Evolutionary conservation across 2,797 vertebrate genomes (phyloP).

Genomic region (Naso thynnoides): DNA sequence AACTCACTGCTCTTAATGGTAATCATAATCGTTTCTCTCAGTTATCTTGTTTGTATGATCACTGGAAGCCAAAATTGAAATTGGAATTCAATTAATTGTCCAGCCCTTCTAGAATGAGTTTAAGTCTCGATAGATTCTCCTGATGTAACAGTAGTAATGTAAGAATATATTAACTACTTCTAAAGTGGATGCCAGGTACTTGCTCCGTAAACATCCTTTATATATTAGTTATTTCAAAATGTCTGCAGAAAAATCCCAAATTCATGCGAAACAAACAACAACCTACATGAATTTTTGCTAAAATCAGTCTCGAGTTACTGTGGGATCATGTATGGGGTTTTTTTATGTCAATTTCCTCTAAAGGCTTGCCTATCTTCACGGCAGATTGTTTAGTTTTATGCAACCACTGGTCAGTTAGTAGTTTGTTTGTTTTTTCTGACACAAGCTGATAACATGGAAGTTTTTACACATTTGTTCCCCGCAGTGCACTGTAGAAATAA

Average conservation of each 20-base stretch:
- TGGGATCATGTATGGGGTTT: not conserved
- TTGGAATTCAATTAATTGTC: no score
- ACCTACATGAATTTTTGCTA: not conserved
- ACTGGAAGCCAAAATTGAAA: no score
- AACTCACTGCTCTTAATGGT: no score
- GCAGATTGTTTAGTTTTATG: not conserved
- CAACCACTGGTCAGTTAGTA: not conserved
- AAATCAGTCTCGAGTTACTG: not conserved
- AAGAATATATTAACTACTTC: not conserved
- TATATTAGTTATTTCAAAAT: not conserved
- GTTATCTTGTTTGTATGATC: no score
- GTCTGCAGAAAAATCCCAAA: not conserved
- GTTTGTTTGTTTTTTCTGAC: not conserved
- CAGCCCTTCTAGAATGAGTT: no score
- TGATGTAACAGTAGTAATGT: not conserved
- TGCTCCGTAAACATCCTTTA: not conserved
- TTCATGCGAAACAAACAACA: not conserved
- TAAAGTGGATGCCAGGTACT: not conserved
- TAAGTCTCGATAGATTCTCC: not conserved
- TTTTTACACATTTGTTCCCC: conserved; percentile 12
- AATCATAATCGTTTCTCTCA: no score
- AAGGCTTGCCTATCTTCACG: not conserved
- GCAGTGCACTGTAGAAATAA: not conserved
- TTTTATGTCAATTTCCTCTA: not conserved
- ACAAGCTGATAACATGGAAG: not conserved